phyloP scores from a whole-genome alignment of 2,797 vertebrate genomes.

The Anisognathus igniventris region DNA sequence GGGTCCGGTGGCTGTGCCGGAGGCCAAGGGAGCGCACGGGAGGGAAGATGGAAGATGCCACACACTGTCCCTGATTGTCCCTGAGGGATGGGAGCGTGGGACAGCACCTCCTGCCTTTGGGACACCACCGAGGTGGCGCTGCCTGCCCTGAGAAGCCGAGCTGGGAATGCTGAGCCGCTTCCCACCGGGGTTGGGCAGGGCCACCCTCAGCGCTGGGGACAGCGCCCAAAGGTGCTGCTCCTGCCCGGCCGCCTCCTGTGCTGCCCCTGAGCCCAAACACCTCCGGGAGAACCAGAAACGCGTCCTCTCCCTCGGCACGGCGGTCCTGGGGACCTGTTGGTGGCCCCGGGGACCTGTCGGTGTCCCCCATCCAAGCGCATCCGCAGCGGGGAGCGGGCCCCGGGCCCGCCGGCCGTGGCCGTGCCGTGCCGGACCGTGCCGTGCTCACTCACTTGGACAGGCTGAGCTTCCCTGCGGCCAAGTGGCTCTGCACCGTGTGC shows the following conservation, averaged over 20 bases:
- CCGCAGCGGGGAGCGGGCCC: not conserved
- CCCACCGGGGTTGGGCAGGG: not conserved
- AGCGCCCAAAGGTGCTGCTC: not conserved
- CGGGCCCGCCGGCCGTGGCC: not conserved
- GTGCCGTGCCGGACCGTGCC: not conserved
- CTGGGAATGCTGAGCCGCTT: not conserved
- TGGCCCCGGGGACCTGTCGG: not conserved
- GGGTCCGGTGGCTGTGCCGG: not conserved
- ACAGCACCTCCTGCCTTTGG: not conserved
- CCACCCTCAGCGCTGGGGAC: not conserved
- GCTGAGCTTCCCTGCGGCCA: slow-evolving; percentile 94
- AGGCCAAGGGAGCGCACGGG: not conserved
- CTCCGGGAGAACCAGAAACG: not conserved
- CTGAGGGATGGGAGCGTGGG: accelerated
- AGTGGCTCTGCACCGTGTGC: slow-evolving; percentile 94
- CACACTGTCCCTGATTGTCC: not conserved
- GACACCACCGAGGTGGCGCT: not conserved
- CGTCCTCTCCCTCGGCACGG: not conserved
- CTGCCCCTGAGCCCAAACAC: not conserved
- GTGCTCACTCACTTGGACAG: slow-evolving; percentile 93
- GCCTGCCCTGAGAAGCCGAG: not conserved
- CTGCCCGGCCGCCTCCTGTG: not conserved
- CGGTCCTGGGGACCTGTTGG: not conserved
- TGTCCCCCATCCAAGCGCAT: not conserved
- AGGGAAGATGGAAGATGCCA: not conserved